phyloP scores from a whole-genome alignment of 2,888 invertebrate species.

The Apodemia zela region DNA sequence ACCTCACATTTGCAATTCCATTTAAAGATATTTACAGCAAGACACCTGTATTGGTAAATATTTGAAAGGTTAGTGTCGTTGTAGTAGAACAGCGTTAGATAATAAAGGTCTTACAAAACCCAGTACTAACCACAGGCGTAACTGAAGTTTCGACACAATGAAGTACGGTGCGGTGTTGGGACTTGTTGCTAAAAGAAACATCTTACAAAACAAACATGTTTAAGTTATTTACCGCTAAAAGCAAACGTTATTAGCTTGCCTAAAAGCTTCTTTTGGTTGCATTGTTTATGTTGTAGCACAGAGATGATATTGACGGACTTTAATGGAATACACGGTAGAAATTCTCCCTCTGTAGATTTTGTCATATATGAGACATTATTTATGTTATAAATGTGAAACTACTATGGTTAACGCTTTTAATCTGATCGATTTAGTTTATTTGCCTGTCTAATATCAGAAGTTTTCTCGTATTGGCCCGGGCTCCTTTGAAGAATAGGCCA shows the following conservation, averaged over 20 bases:
- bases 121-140: not conserved
- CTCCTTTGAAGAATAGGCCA: too few relatives aligned
- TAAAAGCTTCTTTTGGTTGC: not conserved
- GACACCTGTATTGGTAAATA: slow-evolving; percentile 15
- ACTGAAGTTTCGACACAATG: slow-evolving; percentile 8
- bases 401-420: too few relatives aligned
- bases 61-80: slow-evolving; percentile 18
- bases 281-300: not conserved
- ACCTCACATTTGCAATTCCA: not conserved
- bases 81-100: slow-evolving; percentile 7
- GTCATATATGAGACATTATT: too few relatives aligned
- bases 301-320: too few relatives aligned
- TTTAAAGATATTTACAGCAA: not conserved
- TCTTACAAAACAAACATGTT: not conserved
- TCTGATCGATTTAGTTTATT: too few relatives aligned
- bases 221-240: not conserved
- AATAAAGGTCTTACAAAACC: slow-evolving; percentile 11
- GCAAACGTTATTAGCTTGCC: not conserved
- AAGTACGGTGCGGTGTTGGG: slow-evolving; percentile 4
- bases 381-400: too few relatives aligned
- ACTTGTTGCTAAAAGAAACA: not conserved
- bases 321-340: too few relatives aligned
- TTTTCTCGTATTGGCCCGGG: too few relatives aligned
- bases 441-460: too few relatives aligned
- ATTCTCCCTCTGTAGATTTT: too few relatives aligned